Evolutionary conservation across 1,140 invertebrate species (phyloP).

Genomic region (Campoletis sonorensis): DNA sequence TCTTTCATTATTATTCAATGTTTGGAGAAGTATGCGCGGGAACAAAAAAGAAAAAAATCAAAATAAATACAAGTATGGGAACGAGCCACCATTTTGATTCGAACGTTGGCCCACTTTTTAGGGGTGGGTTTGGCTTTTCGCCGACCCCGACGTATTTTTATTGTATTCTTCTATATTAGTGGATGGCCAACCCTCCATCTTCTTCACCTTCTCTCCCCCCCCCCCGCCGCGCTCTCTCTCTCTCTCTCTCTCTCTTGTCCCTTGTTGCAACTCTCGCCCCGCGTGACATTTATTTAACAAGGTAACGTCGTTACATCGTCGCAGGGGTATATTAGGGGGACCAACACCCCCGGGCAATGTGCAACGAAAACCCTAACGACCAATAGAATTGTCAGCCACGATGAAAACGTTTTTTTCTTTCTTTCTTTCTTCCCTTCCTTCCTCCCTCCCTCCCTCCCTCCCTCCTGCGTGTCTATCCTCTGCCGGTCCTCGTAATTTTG

Average conservation of each 20-base stretch:
- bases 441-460: too few species aligned
- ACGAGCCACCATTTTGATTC: constrained; percentile 66
- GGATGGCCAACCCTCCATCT: constrained; percentile 63
- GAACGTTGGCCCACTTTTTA: constrained; percentile 67
- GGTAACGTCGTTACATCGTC: constrained; percentile 70
- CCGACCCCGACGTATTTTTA: constrained; percentile 49
- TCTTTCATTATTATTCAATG: constrained; percentile 10
- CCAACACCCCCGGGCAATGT: constrained; percentile 53
- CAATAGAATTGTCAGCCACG: constrained; percentile 67
- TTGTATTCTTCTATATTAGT: constrained; percentile 7
- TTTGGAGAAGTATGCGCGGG: background rate
- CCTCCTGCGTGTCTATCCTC: too few species aligned
- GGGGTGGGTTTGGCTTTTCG: constrained; percentile 63
- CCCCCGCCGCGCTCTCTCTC: constrained; percentile 19
- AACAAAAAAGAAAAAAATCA: background rate
- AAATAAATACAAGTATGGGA: background rate
- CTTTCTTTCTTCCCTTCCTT: constrained; percentile 26
- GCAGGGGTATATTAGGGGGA: constrained; percentile 67
- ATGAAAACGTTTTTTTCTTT: constrained; percentile 64
- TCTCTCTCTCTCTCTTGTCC: constrained; percentile 22
- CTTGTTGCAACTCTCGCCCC: constrained; percentile 43
- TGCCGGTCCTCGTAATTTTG: constrained; percentile 47
- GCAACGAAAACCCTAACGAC: constrained; percentile 63
- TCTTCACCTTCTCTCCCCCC: too few species aligned
- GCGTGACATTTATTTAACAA: constrained; percentile 73